Conservation (phyloP, 2,113 vertebrate genomes). For the Accipiter virgatus region DNA sequence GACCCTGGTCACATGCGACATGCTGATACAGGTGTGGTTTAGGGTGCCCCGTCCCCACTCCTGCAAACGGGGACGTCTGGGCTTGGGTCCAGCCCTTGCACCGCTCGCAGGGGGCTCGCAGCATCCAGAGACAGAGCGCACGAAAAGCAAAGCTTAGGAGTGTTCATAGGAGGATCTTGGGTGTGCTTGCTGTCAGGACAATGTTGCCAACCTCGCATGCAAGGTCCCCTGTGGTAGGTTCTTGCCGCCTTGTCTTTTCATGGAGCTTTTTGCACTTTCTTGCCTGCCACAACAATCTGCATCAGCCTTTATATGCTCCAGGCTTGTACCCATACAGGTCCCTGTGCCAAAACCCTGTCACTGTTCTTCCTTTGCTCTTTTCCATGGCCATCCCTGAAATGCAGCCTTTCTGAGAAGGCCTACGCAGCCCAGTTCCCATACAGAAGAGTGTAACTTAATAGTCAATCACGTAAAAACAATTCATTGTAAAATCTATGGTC, state of each 20-base stretch:
- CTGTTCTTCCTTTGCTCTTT: not conserved
- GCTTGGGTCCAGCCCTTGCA: not conserved
- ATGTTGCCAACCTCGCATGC: accelerated
- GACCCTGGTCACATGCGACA: too few species aligned
- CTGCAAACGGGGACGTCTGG: not conserved
- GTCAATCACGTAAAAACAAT: not conserved
- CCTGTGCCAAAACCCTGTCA: not conserved
- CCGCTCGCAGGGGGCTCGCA: not conserved
- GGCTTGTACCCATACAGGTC: not conserved
- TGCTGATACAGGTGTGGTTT: not conserved
- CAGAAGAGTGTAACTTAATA: not conserved
- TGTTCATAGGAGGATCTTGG: not conserved
- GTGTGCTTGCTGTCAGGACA: not conserved
- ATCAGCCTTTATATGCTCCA: not conserved
- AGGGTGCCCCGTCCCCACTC: accelerated
- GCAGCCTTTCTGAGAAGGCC: not conserved
- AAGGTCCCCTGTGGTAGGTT: not conserved
- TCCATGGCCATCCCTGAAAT: not conserved
- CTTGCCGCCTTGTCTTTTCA: not conserved
- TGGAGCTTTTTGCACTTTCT: not conserved
- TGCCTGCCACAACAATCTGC: not conserved
- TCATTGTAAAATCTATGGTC: not conserved
- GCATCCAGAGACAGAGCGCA: not conserved
- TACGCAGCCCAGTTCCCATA: not conserved
- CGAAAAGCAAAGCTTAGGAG: accelerated